These are phyloP conservation scores for Tyto alba DNA, from an alignment of 2,113 vertebrate genomes.

Conservation along the genomic window DNA sequence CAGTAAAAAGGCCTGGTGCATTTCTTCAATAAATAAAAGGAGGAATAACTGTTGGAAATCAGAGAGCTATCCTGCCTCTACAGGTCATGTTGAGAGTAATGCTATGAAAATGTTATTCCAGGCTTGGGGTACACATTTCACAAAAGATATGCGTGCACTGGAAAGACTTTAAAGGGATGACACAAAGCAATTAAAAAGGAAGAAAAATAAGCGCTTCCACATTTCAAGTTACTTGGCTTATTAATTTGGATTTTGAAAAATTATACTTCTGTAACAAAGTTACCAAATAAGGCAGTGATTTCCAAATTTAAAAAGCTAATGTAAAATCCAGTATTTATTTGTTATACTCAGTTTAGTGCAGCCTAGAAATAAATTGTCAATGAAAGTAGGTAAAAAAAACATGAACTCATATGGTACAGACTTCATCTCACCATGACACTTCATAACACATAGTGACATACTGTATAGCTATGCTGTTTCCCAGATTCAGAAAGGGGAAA, in stretches of 20 bases:
- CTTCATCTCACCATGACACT: background rate
- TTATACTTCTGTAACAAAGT: background rate
- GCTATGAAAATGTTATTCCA: background rate
- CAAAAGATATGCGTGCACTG: background rate
- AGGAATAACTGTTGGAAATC: background rate
- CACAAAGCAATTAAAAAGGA: background rate
- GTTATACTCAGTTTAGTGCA: background rate
- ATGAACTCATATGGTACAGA: background rate
- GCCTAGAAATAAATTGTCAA: background rate
- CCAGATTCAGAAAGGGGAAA: background rate
- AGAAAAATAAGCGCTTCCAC: background rate
- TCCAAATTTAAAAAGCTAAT: background rate
- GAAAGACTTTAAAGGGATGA: background rate
- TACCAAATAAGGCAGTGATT: background rate
- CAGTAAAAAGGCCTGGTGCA: background rate
- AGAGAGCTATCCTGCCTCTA: background rate
- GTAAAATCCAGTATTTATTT: background rate
- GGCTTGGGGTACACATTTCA: background rate
- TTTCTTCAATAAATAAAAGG: background rate
- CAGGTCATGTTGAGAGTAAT: background rate
- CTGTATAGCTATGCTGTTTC: background rate
- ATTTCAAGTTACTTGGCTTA: background rate
- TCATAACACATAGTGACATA: background rate
- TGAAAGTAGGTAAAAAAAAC: background rate
- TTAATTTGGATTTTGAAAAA: background rate